Base-by-base conservation (phyloP, 2,113 vertebrate species). In the Calyptommatus sinebrachiatus region DNA sequence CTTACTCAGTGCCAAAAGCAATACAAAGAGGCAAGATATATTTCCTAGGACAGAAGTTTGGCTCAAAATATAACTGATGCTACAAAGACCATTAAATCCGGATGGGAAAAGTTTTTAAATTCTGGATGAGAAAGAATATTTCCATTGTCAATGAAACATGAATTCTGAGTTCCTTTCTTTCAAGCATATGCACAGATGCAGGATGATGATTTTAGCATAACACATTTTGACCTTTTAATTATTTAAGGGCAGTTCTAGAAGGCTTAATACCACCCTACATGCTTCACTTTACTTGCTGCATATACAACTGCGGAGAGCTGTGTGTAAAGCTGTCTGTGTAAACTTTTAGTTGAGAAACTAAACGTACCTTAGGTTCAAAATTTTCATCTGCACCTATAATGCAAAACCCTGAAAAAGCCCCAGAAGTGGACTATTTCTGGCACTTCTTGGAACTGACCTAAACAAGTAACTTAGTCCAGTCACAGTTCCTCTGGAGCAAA, bases 211-310 rank as follows among this genome's bases (percentile, higher is more conserved):
- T 87, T 90, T 89, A 91, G 86, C 89, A 89, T 11, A 79, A 84
- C 85, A 84, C 88, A 80, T 90, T 92, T 90, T 90, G 89, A 93
- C 90, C 83, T 80, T 91, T 90, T 85, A 91, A 91, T 91, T 90
- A 91, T 87, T 61, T 76, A 84, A 90, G 78, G 73, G 88, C 82
- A 84, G 77, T 46, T n/a, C 24, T 83, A 73, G 87, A 87, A 89
- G 89, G 86, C 86, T 85, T 83, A 84, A 89, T 90, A 89, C 85
- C 87, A 89, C 84, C 86, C 88, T 82, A 71, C 91, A 66, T 57
- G 53, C 53, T 57, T 57, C 53, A 57, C 53, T 57, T 57, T 57
- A 14, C 53, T 57, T 57, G 53, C 53, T 57, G 18, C 16, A 18
- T 57, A 57, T 57, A 18, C 53, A 5, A 18, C 2, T 11, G 53